A percentile compares a stretch with the other conserved stretches of the same genome.
Conservation (phyloP, 2,797 vertebrate genomes). For the Moxostoma hubbsi region DNA sequence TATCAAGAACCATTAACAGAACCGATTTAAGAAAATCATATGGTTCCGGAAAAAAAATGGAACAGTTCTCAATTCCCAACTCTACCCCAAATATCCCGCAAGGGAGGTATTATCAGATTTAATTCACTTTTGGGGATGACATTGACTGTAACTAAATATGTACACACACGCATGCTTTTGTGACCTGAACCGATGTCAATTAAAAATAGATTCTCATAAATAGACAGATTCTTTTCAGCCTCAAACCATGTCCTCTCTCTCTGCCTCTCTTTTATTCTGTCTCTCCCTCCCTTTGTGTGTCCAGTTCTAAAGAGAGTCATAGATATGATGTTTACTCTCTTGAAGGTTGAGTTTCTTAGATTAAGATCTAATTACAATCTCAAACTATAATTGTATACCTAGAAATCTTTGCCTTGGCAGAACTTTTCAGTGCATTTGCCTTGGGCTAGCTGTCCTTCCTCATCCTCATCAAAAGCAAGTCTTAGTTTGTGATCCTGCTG, state of each 20-base stretch:
- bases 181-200: slow-evolving; percentile 13
- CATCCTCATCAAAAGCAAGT: slow-evolving; percentile 44
- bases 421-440: slow-evolving; percentile 26
- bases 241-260: slow-evolving; percentile 24
- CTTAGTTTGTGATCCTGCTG: slow-evolving; percentile 18
- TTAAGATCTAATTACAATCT: slow-evolving; percentile 51
- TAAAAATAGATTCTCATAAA: slow-evolving; percentile 27
- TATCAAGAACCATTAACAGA: no score
- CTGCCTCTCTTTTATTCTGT: neutral
- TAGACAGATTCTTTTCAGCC: slow-evolving; percentile 22
- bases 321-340: slow-evolving; percentile 21
- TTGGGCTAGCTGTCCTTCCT: slow-evolving; percentile 38
- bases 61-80: no score
- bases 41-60: no score
- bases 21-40: no score
- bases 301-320: slow-evolving; percentile 9
- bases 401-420: slow-evolving; percentile 26
- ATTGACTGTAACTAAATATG: no score
- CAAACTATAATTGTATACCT: slow-evolving; percentile 35
- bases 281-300: neutral
- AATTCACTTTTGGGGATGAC: no score
- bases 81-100: no score
- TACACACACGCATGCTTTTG: neutral
- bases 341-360: slow-evolving; percentile 15
- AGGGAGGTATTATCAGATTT: no score